Evolutionary conservation across 2,113 vertebrate genomes (phyloP), one percentile per base, ranked within the genome.

Genomic region (Melozone crissalis): DNA sequence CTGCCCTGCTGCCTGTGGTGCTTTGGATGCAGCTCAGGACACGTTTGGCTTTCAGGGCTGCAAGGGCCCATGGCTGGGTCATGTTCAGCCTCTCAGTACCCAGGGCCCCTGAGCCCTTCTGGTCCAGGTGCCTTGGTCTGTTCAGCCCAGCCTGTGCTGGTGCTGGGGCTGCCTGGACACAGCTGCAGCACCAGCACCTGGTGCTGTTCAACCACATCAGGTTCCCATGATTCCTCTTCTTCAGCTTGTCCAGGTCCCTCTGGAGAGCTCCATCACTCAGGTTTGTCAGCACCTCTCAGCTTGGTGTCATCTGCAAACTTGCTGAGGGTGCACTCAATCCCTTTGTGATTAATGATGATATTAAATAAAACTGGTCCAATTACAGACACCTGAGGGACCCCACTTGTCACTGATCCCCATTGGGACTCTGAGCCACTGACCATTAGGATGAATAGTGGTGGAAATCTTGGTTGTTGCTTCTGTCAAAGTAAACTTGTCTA

Each of bases 121-220:
- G 0, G 0, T 31, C 22, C 2, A 1, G 22, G 59, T 58, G 27
- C 33, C 33, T 33, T 24, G 37, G 4, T 27, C 18, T 52, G 39
- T 39, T 59, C 44, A 52, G 15, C 22, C 43, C 77, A 59, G 46
- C 33, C 24, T 59, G 46, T n/a, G 54, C 63, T 39, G 44, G 1
- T 20, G 3, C 19, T n/a, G 54, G 61, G 28, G 3, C 33, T 67
- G 23, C 46, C 68, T 44, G 46, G 35, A 43, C 26, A 35, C 43
- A 31, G 49, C 21, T 31, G 49, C 58, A 72, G 49, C 58, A 43
- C 35, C 67, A 43, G 75, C 17, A 3, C 31, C 26, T 15, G 43
- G 6, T 80, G 58, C 3, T 63, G 9, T 35, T 57, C 43, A 49
- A 35, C 26, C 35, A 35, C 21, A 1, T 12, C 21, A 72, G 43